Conservation (phyloP, 2,113 vertebrate genomes). For the Vimba vimba region DNA sequence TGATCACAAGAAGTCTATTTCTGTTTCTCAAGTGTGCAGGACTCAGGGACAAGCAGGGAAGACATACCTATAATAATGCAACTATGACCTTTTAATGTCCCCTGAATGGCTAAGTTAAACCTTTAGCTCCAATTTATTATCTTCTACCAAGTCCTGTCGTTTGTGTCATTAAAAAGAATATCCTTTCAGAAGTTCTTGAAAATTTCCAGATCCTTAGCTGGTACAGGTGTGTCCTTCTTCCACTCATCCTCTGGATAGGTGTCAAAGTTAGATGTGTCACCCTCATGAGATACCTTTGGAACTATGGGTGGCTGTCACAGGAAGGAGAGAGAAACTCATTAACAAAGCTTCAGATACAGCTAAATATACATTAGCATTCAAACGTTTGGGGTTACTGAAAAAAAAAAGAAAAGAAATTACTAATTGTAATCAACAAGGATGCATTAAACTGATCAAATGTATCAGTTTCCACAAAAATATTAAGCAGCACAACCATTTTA, state of each 20-base stretch:
- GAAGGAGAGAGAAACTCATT: slow-evolving; percentile 18
- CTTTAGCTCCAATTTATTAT: background rate
- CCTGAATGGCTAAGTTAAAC: background rate
- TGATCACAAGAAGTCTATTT: background rate
- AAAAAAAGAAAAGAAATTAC: no score
- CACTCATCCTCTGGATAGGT: slow-evolving; percentile 91
- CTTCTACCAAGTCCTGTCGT: background rate
- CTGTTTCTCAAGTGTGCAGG: slow-evolving; percentile 5
- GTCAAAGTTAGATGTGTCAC: slow-evolving; percentile 97
- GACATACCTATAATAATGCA: slow-evolving; percentile 5
- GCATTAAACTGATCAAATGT: background rate
- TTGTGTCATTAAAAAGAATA: background rate
- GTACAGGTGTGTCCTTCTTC: slow-evolving; percentile 81
- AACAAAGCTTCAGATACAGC: background rate
- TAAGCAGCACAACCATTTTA: no score
- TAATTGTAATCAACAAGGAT: background rate
- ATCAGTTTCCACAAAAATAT: background rate
- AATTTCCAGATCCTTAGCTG: slow-evolving; percentile 87
- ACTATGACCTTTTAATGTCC: background rate
- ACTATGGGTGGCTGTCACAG: slow-evolving; percentile 86
- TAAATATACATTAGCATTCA: background rate
- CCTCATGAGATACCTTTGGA: slow-evolving; percentile 89
- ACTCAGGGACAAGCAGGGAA: background rate
- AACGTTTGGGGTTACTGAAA: background rate
- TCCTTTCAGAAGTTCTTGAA: slow-evolving; percentile 90